A percentile compares a stretch with the other conserved stretches of the same genome.
These are phyloP conservation scores for Holothuria glaberrima DNA, from an alignment of 35 echinoderm and acorn worm genomes.

Conservation along the genomic window DNA sequence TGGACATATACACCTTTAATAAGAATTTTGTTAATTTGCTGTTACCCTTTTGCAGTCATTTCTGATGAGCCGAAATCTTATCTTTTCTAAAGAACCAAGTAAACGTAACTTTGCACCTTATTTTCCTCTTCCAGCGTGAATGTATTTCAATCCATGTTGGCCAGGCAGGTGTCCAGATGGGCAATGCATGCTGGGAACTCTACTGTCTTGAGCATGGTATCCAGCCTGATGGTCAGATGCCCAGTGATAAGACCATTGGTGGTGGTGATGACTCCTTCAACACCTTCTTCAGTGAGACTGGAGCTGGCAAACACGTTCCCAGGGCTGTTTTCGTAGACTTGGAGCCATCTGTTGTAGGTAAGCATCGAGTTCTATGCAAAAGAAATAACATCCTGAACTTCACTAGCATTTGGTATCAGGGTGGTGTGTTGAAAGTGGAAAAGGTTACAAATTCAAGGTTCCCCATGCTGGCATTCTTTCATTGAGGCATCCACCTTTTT, in stretches of 20 bases:
- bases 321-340: constrained; percentile 75
- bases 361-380: background rate
- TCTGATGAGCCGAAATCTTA: background rate
- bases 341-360: constrained; percentile 82
- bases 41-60: background rate
- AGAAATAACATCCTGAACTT: background rate
- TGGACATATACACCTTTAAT: too few species aligned
- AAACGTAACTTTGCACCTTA: background rate
- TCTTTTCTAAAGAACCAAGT: background rate
- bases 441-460: too few species aligned
- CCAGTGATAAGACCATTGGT: too few species aligned
- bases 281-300: constrained; percentile 62
- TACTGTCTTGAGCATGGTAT: too few species aligned
- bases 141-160: constrained; percentile 73
- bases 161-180: constrained; percentile 76
- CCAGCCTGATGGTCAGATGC: too few species aligned
- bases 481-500: too few species aligned
- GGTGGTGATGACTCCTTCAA: too few species aligned
- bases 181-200: constrained; percentile 66
- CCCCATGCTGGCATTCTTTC: background rate
- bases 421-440: background rate
- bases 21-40: background rate
- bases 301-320: constrained; percentile 79
- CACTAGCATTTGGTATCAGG: background rate
- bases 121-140: constrained; percentile 47